Conservation (phyloP, 2,113 vertebrate species). For the Machaerirhynchus nigripectus region DNA sequence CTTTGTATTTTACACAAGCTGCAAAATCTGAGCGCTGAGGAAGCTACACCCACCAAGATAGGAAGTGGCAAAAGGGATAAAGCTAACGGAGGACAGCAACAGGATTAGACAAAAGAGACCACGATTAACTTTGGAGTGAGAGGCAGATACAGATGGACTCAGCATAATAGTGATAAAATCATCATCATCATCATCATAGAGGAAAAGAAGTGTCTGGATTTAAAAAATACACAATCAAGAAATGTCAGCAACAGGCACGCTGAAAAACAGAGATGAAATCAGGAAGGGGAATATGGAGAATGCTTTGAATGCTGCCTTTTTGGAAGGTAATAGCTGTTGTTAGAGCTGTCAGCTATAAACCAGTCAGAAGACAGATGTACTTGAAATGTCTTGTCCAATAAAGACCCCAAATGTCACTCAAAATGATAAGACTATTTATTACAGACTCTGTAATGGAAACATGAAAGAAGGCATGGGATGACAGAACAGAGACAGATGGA, state of each 20-base stretch:
- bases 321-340: slow-evolving; percentile 19
- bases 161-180: neutral
- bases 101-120: neutral
- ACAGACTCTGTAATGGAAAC: slow-evolving; percentile 11
- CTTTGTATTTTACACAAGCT: neutral
- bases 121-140: neutral
- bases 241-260: neutral
- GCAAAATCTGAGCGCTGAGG: neutral
- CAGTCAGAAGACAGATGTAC: slow-evolving; percentile 21
- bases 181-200: neutral
- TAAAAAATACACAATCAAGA: neutral
- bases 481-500: slow-evolving; percentile 5
- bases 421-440: slow-evolving; percentile 57
- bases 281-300: neutral
- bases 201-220: neutral
- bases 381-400: slow-evolving; percentile 53
- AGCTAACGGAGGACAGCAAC: neutral
- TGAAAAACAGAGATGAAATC: neutral
- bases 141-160: neutral
- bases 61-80: neutral
- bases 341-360: slow-evolving; percentile 43
- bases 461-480: neutral
- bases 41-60: neutral
- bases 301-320: neutral
- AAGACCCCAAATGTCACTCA: slow-evolving; percentile 53